phyloP scores from a whole-genome alignment of 2,888 invertebrate species.

The Lithophane semibrunnea region DNA sequence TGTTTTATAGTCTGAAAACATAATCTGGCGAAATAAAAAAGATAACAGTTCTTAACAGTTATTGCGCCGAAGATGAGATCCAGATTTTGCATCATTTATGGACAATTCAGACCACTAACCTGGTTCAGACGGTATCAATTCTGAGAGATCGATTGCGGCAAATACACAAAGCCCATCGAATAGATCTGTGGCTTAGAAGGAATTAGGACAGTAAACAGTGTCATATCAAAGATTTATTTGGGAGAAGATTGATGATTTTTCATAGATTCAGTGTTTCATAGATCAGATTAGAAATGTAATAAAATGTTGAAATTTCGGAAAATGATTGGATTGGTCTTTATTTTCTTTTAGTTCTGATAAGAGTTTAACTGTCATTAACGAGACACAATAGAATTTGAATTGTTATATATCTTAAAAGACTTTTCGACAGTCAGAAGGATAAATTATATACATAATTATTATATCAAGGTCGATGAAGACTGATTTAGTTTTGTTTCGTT shows the following conservation, averaged over 20 bases:
- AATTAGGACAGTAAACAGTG: conserved; percentile 8
- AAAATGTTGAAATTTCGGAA: background rate
- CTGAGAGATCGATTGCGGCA: conserved; percentile 14
- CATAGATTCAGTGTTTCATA: background rate
- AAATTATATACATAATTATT: background rate
- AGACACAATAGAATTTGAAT: too few species aligned
- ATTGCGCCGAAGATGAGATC: background rate
- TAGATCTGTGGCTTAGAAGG: conserved; percentile 17
- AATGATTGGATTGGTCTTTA: too few species aligned
- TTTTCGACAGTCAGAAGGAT: too few species aligned
- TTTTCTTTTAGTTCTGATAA: background rate
- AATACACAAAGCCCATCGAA: conserved; percentile 49
- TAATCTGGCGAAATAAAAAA: conserved; percentile 6
- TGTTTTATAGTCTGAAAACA: background rate
- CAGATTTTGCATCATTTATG: conserved; percentile 2
- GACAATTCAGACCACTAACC: conserved; percentile 7
- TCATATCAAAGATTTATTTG: background rate
- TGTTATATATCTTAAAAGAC: too few species aligned
- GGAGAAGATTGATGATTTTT: background rate
- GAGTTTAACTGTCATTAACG: too few species aligned
- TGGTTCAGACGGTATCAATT: conserved; percentile 24
- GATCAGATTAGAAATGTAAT: too few species aligned
- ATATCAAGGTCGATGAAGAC: background rate
- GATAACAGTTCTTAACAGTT: background rate
- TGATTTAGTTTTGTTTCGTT: too few species aligned